A percentile compares a stretch with the other conserved stretches of the same genome.
Conservation (phyloP, 2,888 invertebrate genomes). For the Liodrosophila aerea region DNA sequence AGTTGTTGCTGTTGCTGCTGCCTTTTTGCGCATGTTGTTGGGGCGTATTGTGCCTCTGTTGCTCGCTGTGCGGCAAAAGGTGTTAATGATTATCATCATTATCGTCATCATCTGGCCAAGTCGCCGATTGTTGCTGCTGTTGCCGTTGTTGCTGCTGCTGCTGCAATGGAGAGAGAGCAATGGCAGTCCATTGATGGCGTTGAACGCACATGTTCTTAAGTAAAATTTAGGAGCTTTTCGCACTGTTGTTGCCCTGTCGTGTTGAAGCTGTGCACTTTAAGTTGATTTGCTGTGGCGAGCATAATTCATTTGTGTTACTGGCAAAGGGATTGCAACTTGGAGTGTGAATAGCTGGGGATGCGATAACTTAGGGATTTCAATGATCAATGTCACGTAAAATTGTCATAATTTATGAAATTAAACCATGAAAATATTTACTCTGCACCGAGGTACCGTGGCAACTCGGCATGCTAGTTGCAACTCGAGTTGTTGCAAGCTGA, state of each 20-base stretch:
- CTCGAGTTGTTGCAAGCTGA: constrained; percentile 1
- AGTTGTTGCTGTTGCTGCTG: constrained; percentile 28
- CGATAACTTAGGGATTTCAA: constrained; percentile 82
- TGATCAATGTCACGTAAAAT: constrained; percentile 74
- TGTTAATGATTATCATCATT: constrained; percentile 80
- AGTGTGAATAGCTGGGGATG: constrained; percentile 44
- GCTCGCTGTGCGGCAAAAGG: constrained; percentile 74
- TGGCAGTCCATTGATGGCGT: constrained; percentile 74
- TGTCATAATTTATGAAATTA: constrained; percentile 77
- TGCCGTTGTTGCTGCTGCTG: constrained; percentile 13
- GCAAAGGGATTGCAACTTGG: background rate
- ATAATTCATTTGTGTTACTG: constrained; percentile 73
- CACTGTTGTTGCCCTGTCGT: constrained; percentile 60
- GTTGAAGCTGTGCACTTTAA: constrained; percentile 62
- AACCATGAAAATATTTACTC: constrained; percentile 76
- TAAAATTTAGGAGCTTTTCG: constrained; percentile 80
- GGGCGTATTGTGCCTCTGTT: constrained; percentile 54
- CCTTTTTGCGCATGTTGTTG: constrained; percentile 39
- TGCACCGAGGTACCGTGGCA: constrained; percentile 6
- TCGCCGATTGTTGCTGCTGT: constrained; percentile 22
- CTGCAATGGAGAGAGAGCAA: constrained; percentile 32
- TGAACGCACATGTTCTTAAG: constrained; percentile 76
- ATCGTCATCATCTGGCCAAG: constrained; percentile 63
- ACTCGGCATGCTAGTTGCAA: constrained; percentile 9
- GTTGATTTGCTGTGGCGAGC: constrained; percentile 79